Evolutionary conservation across 2,797 vertebrate species (phyloP).

Genomic region (Nasua narica): DNA sequence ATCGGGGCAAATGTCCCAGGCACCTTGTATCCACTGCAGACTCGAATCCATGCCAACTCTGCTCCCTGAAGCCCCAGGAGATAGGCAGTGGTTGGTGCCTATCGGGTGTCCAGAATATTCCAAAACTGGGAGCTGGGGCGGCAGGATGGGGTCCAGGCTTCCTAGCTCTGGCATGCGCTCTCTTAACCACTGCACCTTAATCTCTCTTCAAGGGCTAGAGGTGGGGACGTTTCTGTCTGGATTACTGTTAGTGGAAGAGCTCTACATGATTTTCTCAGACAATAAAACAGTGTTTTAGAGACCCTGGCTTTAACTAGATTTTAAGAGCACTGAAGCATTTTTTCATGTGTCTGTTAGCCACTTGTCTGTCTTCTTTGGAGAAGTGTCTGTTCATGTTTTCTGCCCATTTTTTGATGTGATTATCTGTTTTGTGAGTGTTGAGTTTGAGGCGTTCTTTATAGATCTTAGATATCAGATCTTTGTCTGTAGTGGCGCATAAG

Average conservation of each 20-base stretch:
- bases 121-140: background rate
- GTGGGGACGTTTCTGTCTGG: background rate
- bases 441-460: no score
- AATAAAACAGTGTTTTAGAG: background rate
- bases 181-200: background rate
- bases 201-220: background rate
- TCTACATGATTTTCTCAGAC: background rate
- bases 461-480: no score
- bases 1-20: fast-evolving
- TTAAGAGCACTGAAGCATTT: background rate
- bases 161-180: background rate
- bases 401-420: no score
- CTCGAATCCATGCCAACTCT: no score
- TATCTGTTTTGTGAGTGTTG: no score
- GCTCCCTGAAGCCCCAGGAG: background rate
- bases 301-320: background rate
- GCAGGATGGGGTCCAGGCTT: background rate
- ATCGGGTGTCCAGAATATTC: background rate
- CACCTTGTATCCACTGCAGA: background rate
- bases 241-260: background rate
- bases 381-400: no score
- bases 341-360: no score
- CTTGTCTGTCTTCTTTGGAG: no score
- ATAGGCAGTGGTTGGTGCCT: background rate
- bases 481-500: no score